phyloP scores from a whole-genome alignment of 2,113 vertebrate genomes.

The Catagonus wagneri region DNA sequence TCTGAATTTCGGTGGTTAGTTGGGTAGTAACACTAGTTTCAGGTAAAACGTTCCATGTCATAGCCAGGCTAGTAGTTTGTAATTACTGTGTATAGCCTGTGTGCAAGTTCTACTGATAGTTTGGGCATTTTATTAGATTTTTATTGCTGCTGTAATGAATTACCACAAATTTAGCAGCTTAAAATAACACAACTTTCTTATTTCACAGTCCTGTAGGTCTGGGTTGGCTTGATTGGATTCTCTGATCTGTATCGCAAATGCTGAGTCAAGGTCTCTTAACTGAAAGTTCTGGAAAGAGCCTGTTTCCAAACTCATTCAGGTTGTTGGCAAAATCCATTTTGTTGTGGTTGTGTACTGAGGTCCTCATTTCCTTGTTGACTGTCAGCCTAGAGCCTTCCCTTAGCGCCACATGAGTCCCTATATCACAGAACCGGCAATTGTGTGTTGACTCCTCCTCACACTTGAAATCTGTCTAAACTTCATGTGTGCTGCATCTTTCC shows the following conservation, averaged over 20 bases:
- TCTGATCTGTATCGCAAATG: neutral
- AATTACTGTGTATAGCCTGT: neutral
- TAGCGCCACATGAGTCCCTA: neutral
- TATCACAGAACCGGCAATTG: neutral
- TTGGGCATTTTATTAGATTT: neutral
- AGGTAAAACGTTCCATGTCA: neutral
- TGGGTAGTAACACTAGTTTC: neutral
- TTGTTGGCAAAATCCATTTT: neutral
- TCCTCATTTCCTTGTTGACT: neutral
- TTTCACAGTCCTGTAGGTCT: neutral
- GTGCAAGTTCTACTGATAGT: neutral
- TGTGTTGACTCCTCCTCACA: neutral
- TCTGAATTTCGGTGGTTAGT: neutral
- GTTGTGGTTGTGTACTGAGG: neutral
- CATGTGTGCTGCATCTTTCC: neutral
- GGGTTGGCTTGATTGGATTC: neutral
- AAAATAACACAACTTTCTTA: neutral
- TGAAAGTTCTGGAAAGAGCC: neutral
- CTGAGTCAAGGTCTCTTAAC: neutral
- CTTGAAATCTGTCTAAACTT: neutral
- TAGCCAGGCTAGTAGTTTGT: neutral
- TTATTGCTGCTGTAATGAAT: neutral
- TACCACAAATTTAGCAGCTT: neutral
- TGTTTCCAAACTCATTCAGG: neutral
- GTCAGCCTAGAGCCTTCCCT: neutral